A percentile compares a stretch with the other conserved stretches of the same genome.
These are phyloP conservation scores for Embidobia sp. DNA, from an alignment of 2,888 invertebrate genomes.

Conservation along the genomic window DNA sequence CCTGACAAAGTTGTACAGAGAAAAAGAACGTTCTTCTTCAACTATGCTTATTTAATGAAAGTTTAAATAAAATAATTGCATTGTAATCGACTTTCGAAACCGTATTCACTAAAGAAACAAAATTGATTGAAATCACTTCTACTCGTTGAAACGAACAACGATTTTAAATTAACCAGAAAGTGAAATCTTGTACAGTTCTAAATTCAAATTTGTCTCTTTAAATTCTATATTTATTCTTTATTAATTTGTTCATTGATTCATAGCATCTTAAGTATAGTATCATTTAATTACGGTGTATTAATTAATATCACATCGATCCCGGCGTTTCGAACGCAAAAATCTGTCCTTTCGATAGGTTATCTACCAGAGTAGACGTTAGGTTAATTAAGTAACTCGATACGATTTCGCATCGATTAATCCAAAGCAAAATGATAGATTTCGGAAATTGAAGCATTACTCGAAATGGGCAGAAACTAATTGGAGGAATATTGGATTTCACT, in stretches of 20 bases:
- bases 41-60: too few species aligned
- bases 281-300: too few species aligned
- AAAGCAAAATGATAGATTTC: constrained; percentile 64
- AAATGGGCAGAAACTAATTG: constrained; percentile 59
- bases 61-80: too few species aligned
- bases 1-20: too few species aligned
- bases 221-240: neutral
- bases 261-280: neutral
- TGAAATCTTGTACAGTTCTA: too few species aligned
- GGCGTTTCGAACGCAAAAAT: constrained; percentile 40
- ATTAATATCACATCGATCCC: constrained; percentile 29
- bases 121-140: too few species aligned
- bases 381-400: constrained; percentile 62
- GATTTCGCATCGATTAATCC: constrained; percentile 66
- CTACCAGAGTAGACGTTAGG: constrained; percentile 53
- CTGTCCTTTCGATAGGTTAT: constrained; percentile 45
- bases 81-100: too few species aligned
- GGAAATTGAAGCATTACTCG: constrained; percentile 65
- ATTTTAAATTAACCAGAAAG: too few species aligned
- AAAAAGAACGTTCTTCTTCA: too few species aligned
- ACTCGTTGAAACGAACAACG: too few species aligned
- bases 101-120: too few species aligned
- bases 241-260: neutral
- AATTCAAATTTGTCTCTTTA: neutral
- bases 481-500: constrained; percentile 63